These are phyloP conservation scores for Nesogale talazaci DNA, from an alignment of 2,113 vertebrate species.

Conservation along the genomic window DNA sequence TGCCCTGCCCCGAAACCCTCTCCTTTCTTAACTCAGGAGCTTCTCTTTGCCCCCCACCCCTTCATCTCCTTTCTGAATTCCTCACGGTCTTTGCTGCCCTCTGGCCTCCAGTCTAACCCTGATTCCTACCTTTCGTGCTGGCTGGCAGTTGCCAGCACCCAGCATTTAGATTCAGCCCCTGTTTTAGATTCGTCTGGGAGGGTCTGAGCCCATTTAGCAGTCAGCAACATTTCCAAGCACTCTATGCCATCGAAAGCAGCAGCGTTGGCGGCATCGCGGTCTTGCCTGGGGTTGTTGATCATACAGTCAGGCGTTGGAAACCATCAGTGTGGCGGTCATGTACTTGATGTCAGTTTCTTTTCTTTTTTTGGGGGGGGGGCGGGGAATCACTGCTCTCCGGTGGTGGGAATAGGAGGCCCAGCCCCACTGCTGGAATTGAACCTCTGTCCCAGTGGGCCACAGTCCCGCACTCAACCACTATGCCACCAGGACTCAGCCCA, in stretches of 20 bases:
- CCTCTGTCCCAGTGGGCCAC: too few relatives aligned
- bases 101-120: not conserved
- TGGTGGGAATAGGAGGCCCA: too few relatives aligned
- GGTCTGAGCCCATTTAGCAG: not conserved
- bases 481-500: too few relatives aligned
- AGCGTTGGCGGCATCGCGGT: too few relatives aligned
- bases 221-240: slow-evolving; percentile 34
- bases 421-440: too few relatives aligned
- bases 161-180: not conserved
- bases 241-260: not conserved
- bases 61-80: not conserved
- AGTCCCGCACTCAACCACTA: too few relatives aligned
- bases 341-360: too few relatives aligned
- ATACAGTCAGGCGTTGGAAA: too few relatives aligned
- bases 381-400: too few relatives aligned
- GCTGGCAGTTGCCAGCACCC: not conserved
- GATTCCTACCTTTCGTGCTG: not conserved
- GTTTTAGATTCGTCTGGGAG: slow-evolving; percentile 1
- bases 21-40: not conserved
- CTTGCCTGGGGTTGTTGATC: too few relatives aligned
- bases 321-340: too few relatives aligned
- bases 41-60: not conserved
- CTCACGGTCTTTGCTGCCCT: not conserved
- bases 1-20: not conserved
- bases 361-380: too few relatives aligned